Evolutionary conservation across 2,797 vertebrate species (phyloP).

Genomic region (Pseudocheirus occidentalis): DNA sequence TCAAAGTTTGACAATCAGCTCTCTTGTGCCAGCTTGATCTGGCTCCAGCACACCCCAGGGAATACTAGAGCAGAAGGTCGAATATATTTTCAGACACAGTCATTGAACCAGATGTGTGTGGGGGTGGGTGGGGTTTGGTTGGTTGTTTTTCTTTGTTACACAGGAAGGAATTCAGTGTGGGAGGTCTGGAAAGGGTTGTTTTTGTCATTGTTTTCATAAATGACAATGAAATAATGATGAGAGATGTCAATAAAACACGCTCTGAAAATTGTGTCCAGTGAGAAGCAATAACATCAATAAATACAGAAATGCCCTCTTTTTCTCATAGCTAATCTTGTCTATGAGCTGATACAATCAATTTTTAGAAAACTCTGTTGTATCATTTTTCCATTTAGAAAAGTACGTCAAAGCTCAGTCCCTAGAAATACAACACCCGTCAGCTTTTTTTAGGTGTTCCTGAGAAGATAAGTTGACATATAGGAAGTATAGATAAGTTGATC

Average conservation of each 20-base stretch:
- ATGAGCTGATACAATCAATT: background rate
- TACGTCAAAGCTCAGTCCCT: background rate
- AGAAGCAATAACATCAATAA: background rate
- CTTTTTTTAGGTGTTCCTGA: background rate
- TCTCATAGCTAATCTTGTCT: conserved; percentile 18
- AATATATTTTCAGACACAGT: background rate
- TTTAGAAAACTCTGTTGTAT: conserved; percentile 2
- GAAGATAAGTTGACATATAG: background rate
- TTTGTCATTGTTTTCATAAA: background rate
- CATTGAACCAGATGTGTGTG: background rate
- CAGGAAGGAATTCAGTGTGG: background rate
- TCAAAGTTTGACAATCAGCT: background rate
- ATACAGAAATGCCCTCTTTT: background rate
- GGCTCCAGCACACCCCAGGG: background rate
- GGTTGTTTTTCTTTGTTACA: background rate
- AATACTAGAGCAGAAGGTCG: background rate
- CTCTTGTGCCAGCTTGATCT: background rate
- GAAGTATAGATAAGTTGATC: conserved; percentile 33
- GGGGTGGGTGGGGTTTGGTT: background rate
- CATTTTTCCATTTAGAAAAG: background rate
- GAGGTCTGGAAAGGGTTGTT: background rate
- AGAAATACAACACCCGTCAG: background rate
- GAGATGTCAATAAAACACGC: too few species aligned
- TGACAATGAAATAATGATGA: background rate
- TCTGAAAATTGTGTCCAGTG: background rate